Evolutionary conservation across 2,888 invertebrate genomes (phyloP).

Genomic region (Mactromeris polynyma): DNA sequence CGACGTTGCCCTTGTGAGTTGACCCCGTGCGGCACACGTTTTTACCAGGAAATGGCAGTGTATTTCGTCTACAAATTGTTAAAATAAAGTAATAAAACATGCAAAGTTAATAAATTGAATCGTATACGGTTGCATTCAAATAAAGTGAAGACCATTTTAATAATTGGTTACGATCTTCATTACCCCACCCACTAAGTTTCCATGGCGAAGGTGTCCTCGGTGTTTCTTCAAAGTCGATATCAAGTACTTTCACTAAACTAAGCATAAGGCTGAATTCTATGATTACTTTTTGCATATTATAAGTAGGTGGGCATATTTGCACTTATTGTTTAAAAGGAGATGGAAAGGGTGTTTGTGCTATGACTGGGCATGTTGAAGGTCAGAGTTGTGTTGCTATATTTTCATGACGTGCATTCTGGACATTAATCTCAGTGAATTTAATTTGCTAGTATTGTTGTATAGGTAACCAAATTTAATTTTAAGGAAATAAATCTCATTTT

Average conservation of each 20-base stretch:
- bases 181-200: slow-evolving; percentile 54
- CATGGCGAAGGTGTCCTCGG: slow-evolving; percentile 3
- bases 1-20: slow-evolving; percentile 42
- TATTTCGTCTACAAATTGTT: neutral
- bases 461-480: too few species aligned
- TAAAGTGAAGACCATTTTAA: too few species aligned
- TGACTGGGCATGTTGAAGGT: slow-evolving; percentile 19
- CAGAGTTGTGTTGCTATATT: neutral
- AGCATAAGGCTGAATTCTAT: neutral
- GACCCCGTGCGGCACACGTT: slow-evolving; percentile 33
- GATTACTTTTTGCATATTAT: neutral
- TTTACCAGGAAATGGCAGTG: neutral
- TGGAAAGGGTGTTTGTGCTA: neutral
- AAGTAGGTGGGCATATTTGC: neutral
- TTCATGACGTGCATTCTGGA: neutral
- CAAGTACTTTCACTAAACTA: neutral
- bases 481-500: too few species aligned
- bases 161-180: neutral
- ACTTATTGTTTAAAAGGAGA: neutral
- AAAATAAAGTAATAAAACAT: too few species aligned
- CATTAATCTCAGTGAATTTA: neutral
- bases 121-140: too few species aligned
- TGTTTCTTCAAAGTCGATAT: neutral
- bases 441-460: neutral
- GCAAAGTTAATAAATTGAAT: too few species aligned